phyloP scores from a whole-genome alignment of 2,888 invertebrate genomes.

The Gonocerus acuteangulatus region DNA sequence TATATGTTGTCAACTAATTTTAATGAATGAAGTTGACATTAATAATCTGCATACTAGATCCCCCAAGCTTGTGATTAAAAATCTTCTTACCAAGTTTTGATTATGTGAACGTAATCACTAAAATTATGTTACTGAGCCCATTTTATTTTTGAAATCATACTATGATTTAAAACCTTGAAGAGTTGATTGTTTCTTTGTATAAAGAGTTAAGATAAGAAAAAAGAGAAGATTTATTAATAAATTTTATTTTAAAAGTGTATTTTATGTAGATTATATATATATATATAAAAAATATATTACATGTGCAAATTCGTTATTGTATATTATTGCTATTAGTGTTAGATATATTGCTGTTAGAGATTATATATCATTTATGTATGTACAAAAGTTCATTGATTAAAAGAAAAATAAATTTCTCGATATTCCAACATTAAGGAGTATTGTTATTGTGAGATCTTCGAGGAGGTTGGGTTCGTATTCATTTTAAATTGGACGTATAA shows the following conservation, averaged over 20 bases:
- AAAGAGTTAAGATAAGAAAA: constrained; percentile 12
- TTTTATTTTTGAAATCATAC: constrained; percentile 21
- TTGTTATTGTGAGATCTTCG: background rate
- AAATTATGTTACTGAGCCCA: constrained; percentile 18
- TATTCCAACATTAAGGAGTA: too few species aligned
- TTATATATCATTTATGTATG: constrained; percentile 22
- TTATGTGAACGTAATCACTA: constrained; percentile 20
- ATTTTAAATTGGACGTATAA: too few species aligned
- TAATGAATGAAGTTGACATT: background rate
- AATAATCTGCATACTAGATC: background rate
- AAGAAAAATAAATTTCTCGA: too few species aligned
- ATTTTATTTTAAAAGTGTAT: constrained; percentile 22
- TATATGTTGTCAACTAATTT: background rate
- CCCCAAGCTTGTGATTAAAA: constrained; percentile 8
- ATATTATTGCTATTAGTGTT: constrained; percentile 18
- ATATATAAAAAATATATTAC: constrained; percentile 16
- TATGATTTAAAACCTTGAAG: constrained; percentile 17
- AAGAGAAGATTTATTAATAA: constrained; percentile 19
- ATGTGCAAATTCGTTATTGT: constrained; percentile 21
- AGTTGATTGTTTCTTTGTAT: constrained; percentile 11
- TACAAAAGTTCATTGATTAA: constrained; percentile 8
- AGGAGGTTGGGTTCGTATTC: background rate
- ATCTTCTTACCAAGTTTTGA: constrained; percentile 17
- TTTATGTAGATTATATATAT: constrained; percentile 6
- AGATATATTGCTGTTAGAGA: constrained; percentile 23